phyloP scores from a whole-genome alignment of 1,140 invertebrate genomes.

The Rhopalosiphum padi region DNA sequence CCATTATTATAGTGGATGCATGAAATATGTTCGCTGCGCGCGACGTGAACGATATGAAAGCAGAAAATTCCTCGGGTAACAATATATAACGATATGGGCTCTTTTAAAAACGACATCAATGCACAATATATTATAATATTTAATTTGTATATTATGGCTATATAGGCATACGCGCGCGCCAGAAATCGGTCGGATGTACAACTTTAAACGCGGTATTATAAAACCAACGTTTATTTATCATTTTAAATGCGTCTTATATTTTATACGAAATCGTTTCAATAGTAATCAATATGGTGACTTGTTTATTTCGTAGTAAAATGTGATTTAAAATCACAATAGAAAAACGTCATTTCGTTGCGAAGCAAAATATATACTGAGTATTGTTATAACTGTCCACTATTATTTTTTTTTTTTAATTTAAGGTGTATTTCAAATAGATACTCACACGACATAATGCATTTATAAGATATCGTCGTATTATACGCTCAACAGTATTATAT shows the following conservation, averaged over 20 bases:
- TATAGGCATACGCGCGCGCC: neutral
- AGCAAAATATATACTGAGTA: neutral
- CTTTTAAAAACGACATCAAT: neutral
- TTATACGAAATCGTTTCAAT: neutral
- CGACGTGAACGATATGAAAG: neutral
- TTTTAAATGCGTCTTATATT: neutral
- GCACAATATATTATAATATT: neutral
- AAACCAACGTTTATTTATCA: neutral
- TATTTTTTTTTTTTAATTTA: neutral
- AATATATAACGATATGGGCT: neutral
- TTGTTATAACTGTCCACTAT: neutral
- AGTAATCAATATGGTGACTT: neutral
- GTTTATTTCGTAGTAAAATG: neutral
- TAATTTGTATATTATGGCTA: neutral
- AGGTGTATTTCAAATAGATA: neutral
- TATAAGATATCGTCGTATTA: neutral
- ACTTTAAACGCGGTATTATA: neutral
- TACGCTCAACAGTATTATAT: too few species aligned
- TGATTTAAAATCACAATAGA: neutral
- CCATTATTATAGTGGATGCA: neutral
- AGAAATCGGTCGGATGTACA: neutral
- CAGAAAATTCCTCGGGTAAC: slow-evolving; percentile 1
- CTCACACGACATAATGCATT: neutral
- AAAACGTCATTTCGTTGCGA: neutral
- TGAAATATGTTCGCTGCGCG: neutral